Evolutionary conservation across 2,113 vertebrate species (phyloP).

Genomic region (Caloenas nicobarica): DNA sequence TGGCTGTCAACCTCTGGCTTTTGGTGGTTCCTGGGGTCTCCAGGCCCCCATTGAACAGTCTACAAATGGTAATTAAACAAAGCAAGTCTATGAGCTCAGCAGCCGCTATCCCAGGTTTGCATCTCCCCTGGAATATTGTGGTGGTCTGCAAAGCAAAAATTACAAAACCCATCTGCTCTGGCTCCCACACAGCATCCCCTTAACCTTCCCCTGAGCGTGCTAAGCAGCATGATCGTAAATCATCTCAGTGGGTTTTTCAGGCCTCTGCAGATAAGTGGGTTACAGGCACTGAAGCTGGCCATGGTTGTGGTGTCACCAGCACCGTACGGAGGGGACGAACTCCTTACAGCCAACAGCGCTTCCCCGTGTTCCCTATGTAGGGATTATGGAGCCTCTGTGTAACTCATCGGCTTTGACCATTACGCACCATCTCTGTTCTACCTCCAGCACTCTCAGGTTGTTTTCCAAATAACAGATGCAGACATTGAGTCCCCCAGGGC

Average conservation of each 20-base stretch:
- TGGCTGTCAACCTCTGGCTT: not conserved
- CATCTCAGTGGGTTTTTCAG: not conserved
- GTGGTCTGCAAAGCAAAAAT: conserved; percentile 1
- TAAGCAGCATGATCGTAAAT: fast-evolving
- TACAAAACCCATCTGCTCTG: conserved; percentile 12
- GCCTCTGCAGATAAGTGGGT: not conserved
- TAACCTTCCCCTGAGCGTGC: not conserved
- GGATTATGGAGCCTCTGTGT: not conserved
- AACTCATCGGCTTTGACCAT: not conserved
- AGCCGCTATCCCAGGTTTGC: not conserved
- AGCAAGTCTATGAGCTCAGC: not conserved
- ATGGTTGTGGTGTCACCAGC: not conserved
- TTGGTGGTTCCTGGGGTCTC: not conserved
- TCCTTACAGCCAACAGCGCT: not conserved
- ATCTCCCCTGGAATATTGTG: not conserved
- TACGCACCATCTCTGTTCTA: not conserved
- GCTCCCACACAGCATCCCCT: not conserved
- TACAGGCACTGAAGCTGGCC: not conserved
- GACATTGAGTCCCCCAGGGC: not conserved
- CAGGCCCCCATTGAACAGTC: not conserved
- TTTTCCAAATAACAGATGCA: not conserved
- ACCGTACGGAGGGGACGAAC: fast-evolving
- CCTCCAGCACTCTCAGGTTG: not conserved
- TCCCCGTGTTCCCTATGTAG: not conserved
- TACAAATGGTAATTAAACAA: not conserved